Conservation (phyloP, 2,888 invertebrate species). For the Tetranychus piercei region DNA sequence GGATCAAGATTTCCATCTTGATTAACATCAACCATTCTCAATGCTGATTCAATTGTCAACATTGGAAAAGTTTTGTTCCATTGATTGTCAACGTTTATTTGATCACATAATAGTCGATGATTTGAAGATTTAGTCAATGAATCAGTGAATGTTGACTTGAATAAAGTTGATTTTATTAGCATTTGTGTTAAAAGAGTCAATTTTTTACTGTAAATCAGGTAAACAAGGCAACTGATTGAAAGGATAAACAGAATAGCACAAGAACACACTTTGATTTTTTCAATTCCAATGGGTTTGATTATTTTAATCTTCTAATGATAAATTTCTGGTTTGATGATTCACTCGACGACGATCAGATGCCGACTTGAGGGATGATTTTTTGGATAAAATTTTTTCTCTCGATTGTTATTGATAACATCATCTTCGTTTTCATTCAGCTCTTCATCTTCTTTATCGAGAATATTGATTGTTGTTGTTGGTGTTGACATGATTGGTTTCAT, state of each 20-base stretch:
- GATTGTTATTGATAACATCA: neutral
- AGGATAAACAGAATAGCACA: neutral
- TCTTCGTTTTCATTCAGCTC: neutral
- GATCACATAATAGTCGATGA: slow-evolving; percentile 12
- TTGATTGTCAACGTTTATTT: slow-evolving; percentile 18
- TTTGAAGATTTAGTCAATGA: neutral
- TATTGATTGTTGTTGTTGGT: slow-evolving; percentile 52
- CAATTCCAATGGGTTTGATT: neutral
- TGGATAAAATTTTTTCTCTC: neutral
- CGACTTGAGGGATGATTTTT: neutral
- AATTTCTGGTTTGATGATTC: neutral
- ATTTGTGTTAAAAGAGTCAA: neutral
- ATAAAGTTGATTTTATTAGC: neutral
- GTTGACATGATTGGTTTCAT: slow-evolving; percentile 47
- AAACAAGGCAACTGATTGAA: neutral
- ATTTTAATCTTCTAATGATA: neutral
- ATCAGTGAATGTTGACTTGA: neutral
- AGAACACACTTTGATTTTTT: neutral
- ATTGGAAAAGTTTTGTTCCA: slow-evolving; percentile 27
- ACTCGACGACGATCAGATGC: neutral
- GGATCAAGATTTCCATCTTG: slow-evolving; percentile 50
- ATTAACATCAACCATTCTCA: slow-evolving; percentile 51
- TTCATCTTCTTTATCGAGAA: slow-evolving; percentile 52
- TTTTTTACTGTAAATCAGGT: neutral
- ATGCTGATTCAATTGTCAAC: slow-evolving; percentile 46